phyloP scores from a whole-genome alignment of 2,113 vertebrate genomes.

The Solea senegalensis region DNA sequence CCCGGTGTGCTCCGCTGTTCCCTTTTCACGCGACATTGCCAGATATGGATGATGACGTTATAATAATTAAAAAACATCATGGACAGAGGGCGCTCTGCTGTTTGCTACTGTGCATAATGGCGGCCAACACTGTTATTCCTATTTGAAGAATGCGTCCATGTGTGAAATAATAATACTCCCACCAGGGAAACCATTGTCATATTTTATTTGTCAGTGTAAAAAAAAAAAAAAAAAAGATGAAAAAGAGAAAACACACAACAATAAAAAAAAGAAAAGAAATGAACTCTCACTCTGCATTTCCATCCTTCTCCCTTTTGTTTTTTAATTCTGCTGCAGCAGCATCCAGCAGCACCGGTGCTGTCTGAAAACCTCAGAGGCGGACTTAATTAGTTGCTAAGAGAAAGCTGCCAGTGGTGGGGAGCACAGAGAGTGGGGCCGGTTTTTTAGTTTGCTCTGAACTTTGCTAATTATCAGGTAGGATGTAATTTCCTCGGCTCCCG shows the following conservation, averaged over 20 bases:
- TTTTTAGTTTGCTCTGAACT: slow-evolving; percentile 84
- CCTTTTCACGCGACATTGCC: slow-evolving; percentile 76
- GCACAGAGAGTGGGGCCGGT: slow-evolving; percentile 70
- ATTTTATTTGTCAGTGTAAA: slow-evolving; percentile 77
- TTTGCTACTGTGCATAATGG: slow-evolving; percentile 74
- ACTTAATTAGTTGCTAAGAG: slow-evolving; percentile 87
- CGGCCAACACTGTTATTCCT: slow-evolving; percentile 81
- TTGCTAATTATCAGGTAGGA: slow-evolving; percentile 87
- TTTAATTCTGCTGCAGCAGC: slow-evolving; percentile 84
- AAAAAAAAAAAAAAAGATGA: slow-evolving; percentile 55
- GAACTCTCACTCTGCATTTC: slow-evolving; percentile 61
- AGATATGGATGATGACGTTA: slow-evolving; percentile 83
- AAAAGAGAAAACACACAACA: too few species aligned
- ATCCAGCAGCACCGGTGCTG: slow-evolving; percentile 72
- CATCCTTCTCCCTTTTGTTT: slow-evolving; percentile 60
- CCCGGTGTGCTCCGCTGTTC: slow-evolving; percentile 70
- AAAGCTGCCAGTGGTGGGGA: slow-evolving; percentile 79
- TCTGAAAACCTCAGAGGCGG: slow-evolving; percentile 82
- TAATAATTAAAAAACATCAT: slow-evolving; percentile 85
- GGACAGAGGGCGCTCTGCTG: slow-evolving; percentile 71
- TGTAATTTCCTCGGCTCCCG: slow-evolving; percentile 82
- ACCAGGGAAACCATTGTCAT: slow-evolving; percentile 78
- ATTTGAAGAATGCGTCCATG: slow-evolving; percentile 80
- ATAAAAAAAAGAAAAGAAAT: slow-evolving; percentile 54
- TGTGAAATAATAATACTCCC: slow-evolving; percentile 85